Conservation (phyloP, 1,140 invertebrate genomes). For the Centruroides sculpturatus region DNA sequence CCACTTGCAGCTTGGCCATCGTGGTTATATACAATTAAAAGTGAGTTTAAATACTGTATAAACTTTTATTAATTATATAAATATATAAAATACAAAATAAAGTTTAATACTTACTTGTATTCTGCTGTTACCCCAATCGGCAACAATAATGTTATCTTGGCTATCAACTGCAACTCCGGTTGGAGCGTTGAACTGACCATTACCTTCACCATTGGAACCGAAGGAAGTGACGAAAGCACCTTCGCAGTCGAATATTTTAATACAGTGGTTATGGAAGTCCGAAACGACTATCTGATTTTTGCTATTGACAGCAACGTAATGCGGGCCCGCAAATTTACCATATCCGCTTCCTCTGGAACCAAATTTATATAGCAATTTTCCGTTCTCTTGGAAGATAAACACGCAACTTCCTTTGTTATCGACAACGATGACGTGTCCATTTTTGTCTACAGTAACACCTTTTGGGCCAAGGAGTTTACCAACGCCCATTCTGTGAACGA, state of each 20-base stretch:
- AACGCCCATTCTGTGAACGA: slow-evolving; percentile 37
- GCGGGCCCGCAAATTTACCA: slow-evolving; percentile 42
- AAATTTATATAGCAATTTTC: slow-evolving; percentile 25
- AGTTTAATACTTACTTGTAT: slow-evolving; percentile 12
- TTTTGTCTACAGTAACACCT: slow-evolving; percentile 72
- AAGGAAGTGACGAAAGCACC: slow-evolving; percentile 35
- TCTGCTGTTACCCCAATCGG: slow-evolving; percentile 26
- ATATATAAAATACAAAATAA: background rate
- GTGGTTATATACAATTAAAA: too few relatives aligned
- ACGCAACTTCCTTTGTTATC: slow-evolving; percentile 42
- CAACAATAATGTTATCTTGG: slow-evolving; percentile 42
- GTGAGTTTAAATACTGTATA: too few relatives aligned
- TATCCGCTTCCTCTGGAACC: slow-evolving; percentile 28
- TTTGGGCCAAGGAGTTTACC: slow-evolving; percentile 35
- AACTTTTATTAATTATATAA: background rate
- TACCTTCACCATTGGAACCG: slow-evolving; percentile 33
- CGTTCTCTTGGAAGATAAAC: slow-evolving; percentile 37
- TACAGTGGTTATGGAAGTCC: slow-evolving; percentile 77
- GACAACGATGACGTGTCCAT: slow-evolving; percentile 66
- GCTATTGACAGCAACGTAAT: slow-evolving; percentile 40
- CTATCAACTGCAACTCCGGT: slow-evolving; percentile 42
- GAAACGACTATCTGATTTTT: slow-evolving; percentile 47
- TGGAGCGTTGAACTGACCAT: slow-evolving; percentile 41
- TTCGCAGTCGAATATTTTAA: slow-evolving; percentile 38
- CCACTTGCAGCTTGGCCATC: too few relatives aligned